These are phyloP conservation scores for Rhagium mordax DNA, from an alignment of 2,888 invertebrate species.

Conservation along the genomic window DNA sequence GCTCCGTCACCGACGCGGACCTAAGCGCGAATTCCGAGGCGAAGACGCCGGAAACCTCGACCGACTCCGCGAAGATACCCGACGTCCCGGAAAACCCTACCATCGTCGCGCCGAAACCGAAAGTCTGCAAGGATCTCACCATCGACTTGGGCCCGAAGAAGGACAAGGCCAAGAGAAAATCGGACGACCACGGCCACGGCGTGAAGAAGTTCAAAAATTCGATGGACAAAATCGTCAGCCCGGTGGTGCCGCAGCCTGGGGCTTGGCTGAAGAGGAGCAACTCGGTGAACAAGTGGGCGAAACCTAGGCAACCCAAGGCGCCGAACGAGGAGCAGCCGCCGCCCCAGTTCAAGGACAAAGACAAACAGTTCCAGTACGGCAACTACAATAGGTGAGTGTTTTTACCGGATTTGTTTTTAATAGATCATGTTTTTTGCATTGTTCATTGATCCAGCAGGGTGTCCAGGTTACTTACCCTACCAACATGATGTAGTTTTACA, in stretches of 20 bases:
- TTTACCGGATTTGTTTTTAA: too few species aligned
- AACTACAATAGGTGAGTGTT: constrained; percentile 87
- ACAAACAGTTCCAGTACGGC: constrained; percentile 91
- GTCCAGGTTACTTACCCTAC: too few species aligned
- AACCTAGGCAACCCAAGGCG: constrained; percentile 68
- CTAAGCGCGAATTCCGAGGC: constrained; percentile 72
- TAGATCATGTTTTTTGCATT: too few species aligned
- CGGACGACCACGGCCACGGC: constrained; percentile 71
- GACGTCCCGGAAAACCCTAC: constrained; percentile 55
- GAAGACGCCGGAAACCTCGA: constrained; percentile 65
- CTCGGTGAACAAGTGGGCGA: constrained; percentile 64
- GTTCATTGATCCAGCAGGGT: too few species aligned
- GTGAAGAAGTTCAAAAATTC: constrained; percentile 78
- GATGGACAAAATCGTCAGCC: constrained; percentile 93
- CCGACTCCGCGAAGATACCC: constrained; percentile 68
- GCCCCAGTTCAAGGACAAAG: constrained; percentile 82
- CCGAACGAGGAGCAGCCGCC: constrained; percentile 62
- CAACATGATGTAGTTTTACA: too few species aligned
- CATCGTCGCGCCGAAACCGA: constrained; percentile 44
- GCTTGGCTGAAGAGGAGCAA: constrained; percentile 80
- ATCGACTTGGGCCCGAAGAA: constrained; percentile 66
- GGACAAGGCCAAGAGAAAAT: constrained; percentile 74
- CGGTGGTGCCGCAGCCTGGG: constrained; percentile 91
- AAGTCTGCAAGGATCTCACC: constrained; percentile 54
- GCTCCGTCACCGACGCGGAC: constrained; percentile 66